phyloP scores from a whole-genome alignment of 2,888 invertebrate species.

The Drosophila koepferae region DNA sequence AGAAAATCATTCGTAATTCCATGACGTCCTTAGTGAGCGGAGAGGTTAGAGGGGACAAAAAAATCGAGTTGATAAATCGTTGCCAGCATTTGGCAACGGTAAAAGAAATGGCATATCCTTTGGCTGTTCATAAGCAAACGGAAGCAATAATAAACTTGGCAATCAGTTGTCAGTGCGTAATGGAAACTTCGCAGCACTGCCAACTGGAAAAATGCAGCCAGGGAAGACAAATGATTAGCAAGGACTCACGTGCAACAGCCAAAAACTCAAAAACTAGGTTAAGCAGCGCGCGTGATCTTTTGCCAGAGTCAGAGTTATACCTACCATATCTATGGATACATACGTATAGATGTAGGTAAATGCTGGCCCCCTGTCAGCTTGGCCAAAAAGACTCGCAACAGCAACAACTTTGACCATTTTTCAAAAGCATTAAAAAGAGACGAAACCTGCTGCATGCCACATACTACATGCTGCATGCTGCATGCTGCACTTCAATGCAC shows the following conservation, averaged over 20 bases:
- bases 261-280: slow-evolving; percentile 63
- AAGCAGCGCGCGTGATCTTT: slow-evolving; percentile 72
- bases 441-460: slow-evolving; percentile 4
- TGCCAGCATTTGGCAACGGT: slow-evolving; percentile 37
- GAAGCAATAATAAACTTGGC: slow-evolving; percentile 78
- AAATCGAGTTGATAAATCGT: slow-evolving; percentile 60
- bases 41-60: neutral
- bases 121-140: slow-evolving; percentile 74
- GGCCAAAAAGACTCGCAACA: slow-evolving; percentile 57
- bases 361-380: slow-evolving; percentile 55
- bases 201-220: slow-evolving; percentile 63
- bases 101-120: slow-evolving; percentile 33
- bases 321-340: slow-evolving; percentile 11
- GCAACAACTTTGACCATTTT: slow-evolving; percentile 74
- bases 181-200: slow-evolving; percentile 68
- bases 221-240: slow-evolving; percentile 77
- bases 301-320: slow-evolving; percentile 36
- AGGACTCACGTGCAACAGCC: slow-evolving; percentile 65
- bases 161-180: slow-evolving; percentile 79
- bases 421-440: slow-evolving; percentile 51
- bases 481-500: slow-evolving; percentile 40
- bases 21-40: slow-evolving; percentile 3
- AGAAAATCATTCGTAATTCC: slow-evolving; percentile 20
- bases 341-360: slow-evolving; percentile 39
- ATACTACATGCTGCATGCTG: slow-evolving; percentile 18